Evolutionary conservation across 1,140 invertebrate species (phyloP).

Genomic region (Chymomyza costata): DNA sequence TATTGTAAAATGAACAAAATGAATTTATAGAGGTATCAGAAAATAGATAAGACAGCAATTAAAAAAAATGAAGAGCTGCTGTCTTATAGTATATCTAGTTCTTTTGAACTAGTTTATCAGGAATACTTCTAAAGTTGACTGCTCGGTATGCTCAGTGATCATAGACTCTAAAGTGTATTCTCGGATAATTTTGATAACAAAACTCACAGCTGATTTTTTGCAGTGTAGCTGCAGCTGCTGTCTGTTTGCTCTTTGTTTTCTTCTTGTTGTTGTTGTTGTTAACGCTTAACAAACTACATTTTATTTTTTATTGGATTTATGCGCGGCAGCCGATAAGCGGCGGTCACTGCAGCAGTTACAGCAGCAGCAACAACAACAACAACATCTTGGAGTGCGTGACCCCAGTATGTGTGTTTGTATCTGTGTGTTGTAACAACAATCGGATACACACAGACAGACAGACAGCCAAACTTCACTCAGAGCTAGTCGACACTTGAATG

Average conservation of each 20-base stretch:
- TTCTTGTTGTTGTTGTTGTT: conserved; percentile 5
- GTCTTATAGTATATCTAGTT: too few species aligned
- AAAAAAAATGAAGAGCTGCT: too few species aligned
- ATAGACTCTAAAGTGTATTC: too few species aligned
- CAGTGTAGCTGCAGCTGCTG: conserved; percentile 27
- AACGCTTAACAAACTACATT: conserved; percentile 39
- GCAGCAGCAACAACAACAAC: conserved; percentile 3
- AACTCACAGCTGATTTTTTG: too few species aligned
- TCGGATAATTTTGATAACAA: too few species aligned
- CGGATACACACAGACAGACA: conserved; percentile 8
- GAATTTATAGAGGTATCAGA: too few species aligned
- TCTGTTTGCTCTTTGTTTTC: too few species aligned
- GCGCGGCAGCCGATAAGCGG: conserved; percentile 43
- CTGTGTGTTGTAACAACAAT: conserved; percentile 2
- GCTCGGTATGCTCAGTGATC: too few species aligned
- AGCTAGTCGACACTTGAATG: conserved; percentile 49
- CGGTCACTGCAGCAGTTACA: conserved; percentile 29
- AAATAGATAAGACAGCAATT: too few species aligned
- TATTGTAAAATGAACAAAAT: too few species aligned
- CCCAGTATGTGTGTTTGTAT: conserved; percentile 15
- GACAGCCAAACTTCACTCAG: neutral
- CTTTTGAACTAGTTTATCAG: too few species aligned
- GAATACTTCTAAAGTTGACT: too few species aligned
- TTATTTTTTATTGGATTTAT: conserved; percentile 49
- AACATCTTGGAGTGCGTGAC: conserved; percentile 51